Evolutionary conservation across 2,888 invertebrate genomes (phyloP).

Genomic region (Eristalis intricaria): DNA sequence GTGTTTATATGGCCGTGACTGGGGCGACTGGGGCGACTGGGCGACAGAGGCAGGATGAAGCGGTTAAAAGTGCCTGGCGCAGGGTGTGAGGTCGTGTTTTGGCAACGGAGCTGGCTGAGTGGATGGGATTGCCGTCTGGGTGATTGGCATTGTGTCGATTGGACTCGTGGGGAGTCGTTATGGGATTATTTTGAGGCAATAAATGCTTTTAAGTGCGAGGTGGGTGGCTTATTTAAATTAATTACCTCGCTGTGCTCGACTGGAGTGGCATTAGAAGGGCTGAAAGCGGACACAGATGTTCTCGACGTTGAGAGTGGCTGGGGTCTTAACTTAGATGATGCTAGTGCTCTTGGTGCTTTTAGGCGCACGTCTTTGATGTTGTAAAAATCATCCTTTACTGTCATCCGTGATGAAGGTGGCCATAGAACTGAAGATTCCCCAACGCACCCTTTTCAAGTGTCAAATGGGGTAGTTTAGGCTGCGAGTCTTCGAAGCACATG

Average conservation of each 20-base stretch:
- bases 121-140: slow-evolving; percentile 15
- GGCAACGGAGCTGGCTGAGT: background rate
- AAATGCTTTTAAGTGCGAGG: background rate
- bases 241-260: background rate
- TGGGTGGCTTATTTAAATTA: background rate
- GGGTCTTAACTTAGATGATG: background rate
- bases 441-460: background rate
- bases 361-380: background rate
- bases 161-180: slow-evolving; percentile 26
- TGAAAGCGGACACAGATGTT: background rate
- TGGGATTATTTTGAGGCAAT: slow-evolving; percentile 40
- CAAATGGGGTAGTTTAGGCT: background rate
- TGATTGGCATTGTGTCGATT: slow-evolving; percentile 35
- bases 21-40: background rate
- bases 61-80: slow-evolving; percentile 12
- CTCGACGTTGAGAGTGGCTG: background rate
- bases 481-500: too few species aligned
- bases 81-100: background rate
- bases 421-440: background rate
- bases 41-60: slow-evolving; percentile 38
- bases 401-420: background rate
- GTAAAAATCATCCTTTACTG: background rate
- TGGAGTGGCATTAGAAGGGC: background rate
- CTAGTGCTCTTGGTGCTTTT: background rate
- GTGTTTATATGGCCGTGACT: slow-evolving; percentile 28